phyloP scores from a whole-genome alignment of 2,113 vertebrate genomes.

The Carollia perspicillata region DNA sequence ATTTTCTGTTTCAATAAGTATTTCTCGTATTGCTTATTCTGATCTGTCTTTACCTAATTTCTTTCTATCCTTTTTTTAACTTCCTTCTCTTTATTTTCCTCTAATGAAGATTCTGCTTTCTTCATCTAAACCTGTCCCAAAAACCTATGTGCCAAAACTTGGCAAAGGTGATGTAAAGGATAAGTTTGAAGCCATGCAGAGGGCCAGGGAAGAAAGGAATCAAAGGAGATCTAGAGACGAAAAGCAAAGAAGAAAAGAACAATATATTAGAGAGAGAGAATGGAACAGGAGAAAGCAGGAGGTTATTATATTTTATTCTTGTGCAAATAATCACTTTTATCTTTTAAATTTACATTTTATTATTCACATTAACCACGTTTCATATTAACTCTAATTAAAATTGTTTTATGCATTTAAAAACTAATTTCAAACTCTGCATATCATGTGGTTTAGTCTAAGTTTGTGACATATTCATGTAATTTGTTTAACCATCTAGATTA shows the following conservation, averaged over 20 bases:
- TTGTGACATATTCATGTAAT: constrained; percentile 34
- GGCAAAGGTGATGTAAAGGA: constrained; percentile 92
- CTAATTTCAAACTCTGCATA: constrained; percentile 20
- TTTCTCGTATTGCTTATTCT: constrained; percentile 73
- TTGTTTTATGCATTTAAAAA: background rate
- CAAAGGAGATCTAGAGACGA: constrained; percentile 92
- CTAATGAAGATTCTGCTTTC: constrained; percentile 92
- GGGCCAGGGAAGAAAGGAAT: constrained; percentile 96
- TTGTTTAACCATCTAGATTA: constrained; percentile 81
- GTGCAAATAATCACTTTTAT: constrained; percentile 62
- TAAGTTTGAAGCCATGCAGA: constrained; percentile 98
- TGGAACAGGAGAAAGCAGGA: constrained; percentile 95
- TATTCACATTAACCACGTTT: constrained; percentile 11
- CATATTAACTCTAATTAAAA: background rate
- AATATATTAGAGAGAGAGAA: constrained; percentile 96
- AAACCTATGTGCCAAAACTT: constrained; percentile 94
- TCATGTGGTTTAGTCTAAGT: background rate
- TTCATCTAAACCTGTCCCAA: constrained; percentile 91
- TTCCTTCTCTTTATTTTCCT: constrained; percentile 79
- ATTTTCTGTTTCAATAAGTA: constrained; percentile 62
- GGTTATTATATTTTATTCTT: constrained; percentile 84
- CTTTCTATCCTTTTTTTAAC: constrained; percentile 75
- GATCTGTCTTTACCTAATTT: constrained; percentile 70
- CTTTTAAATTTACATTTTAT: constrained; percentile 52
- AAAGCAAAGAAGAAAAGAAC: constrained; percentile 96